Evolutionary conservation across 2,888 invertebrate genomes (phyloP).

Genomic region (Micoletzkya japonica): DNA sequence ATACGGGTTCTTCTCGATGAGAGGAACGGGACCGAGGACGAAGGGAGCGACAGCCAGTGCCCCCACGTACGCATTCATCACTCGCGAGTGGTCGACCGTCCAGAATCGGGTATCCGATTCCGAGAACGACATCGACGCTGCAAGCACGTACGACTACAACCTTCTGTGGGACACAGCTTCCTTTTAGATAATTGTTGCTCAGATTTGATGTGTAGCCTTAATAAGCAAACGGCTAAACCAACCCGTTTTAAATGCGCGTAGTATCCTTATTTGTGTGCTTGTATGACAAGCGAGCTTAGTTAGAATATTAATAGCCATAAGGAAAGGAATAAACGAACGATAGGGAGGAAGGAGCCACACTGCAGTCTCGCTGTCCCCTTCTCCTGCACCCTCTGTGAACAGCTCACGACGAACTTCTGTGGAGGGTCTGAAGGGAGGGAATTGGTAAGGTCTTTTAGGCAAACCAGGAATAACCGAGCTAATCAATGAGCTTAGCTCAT

Average conservation of each 20-base stretch:
- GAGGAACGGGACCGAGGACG: slow-evolving; percentile 22
- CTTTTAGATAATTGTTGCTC: no score
- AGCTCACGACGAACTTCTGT: slow-evolving; percentile 24
- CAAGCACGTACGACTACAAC: no score
- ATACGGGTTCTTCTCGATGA: slow-evolving; percentile 4
- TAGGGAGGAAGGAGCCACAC: slow-evolving; percentile 22
- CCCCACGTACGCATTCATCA: slow-evolving; percentile 15
- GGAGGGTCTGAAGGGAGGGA: neutral
- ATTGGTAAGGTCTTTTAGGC: neutral
- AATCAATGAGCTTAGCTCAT: neutral
- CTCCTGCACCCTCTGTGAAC: slow-evolving; percentile 23
- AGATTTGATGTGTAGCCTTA: no score
- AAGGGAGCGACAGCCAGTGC: slow-evolving; percentile 23
- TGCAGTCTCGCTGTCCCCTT: slow-evolving; percentile 18
- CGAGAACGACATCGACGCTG: slow-evolving; percentile 15
- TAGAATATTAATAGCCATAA: neutral
- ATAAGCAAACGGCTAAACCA: no score
- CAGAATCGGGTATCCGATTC: slow-evolving; percentile 21
- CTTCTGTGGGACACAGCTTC: no score
- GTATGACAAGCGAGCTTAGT: neutral
- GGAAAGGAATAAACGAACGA: neutral
- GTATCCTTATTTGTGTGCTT: no score
- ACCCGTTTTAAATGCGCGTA: no score
- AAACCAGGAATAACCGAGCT: neutral
- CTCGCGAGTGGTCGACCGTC: slow-evolving; percentile 4